Percentiles rank a stretch among this genome's conserved stretches.
phyloP scores from a whole-genome alignment of 2,797 vertebrate species.

The Rhynchonycteris naso region DNA sequence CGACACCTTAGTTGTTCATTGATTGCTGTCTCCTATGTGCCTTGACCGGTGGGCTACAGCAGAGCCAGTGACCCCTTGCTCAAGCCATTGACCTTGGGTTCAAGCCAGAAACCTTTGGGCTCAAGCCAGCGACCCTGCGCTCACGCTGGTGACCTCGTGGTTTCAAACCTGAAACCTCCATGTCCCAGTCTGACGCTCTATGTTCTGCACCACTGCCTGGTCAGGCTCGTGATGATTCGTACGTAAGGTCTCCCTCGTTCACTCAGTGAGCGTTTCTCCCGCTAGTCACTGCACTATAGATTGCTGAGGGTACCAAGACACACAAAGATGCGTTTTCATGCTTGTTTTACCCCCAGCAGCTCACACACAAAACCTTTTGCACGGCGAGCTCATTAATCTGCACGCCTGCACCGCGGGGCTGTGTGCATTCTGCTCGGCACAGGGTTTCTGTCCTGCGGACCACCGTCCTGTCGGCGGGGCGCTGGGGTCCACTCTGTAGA shows the following conservation, averaged over 20 bases:
- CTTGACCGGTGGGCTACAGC: too few species aligned
- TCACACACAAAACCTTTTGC: background rate
- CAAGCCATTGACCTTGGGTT: too few species aligned
- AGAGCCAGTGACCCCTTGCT: too few species aligned
- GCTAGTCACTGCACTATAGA: background rate
- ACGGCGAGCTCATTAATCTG: background rate
- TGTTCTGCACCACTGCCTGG: too few species aligned
- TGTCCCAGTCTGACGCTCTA: too few species aligned
- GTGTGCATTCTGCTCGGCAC: too few species aligned
- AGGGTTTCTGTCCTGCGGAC: background rate
- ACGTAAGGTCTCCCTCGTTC: background rate
- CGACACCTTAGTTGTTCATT: too few species aligned
- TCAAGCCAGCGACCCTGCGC: too few species aligned
- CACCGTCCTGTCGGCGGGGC: rapidly evolving
- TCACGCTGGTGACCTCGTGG: too few species aligned
- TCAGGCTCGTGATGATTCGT: background rate
- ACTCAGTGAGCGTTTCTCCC: background rate
- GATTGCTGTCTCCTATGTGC: too few species aligned
- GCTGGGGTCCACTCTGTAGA: background rate
- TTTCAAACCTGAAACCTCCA: too few species aligned
- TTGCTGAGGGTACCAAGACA: background rate
- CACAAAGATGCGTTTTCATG: background rate
- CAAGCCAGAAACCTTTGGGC: too few species aligned
- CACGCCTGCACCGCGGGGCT: background rate
- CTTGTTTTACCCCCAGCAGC: background rate